Evolutionary conservation across 2,113 vertebrate genomes (phyloP), one percentile per base, ranked within the genome.

Genomic region (Lipophrys pholis): DNA sequence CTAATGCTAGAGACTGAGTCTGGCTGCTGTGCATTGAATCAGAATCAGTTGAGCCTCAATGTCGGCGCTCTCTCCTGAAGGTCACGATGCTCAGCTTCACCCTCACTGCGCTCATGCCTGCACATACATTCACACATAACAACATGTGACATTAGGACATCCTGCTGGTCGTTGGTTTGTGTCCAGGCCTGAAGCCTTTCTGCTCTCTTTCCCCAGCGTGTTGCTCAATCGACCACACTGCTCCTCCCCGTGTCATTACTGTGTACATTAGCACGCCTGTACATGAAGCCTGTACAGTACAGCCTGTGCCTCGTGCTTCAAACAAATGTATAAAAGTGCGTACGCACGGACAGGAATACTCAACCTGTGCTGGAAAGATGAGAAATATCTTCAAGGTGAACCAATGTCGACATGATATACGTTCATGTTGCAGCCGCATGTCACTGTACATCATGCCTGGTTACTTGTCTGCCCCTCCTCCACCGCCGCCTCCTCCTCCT

Each of bases 381-480:
- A 21, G n/a, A 45, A 56, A 41, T 40, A 52, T 5, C 30, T 51
- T 58, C 7, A 71, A 48, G 46, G 48, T 55, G 43, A 69, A 51
- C 10, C 52, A 6, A 56, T 50, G 16, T 45, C 54, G 16, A 48
- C 7, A 30, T 50, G 10, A 35, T 42, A 36, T 36, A 43, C 7
- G 8, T 63, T 74, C 21, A 41, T 61, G 49, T 58, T 49, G 58
- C n/a, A 55, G 62, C 50, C 14, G 51, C 30, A 56, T 35, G 43
- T 73, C 40, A 66, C 43, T 79, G 10, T 69, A 73, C 54, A 71
- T 67, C 56, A 53, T 15, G 64, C 49, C 39, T 8, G 42, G 42
- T 83, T 49, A 72, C 81, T 72, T 79, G 76, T 42, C 71, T 17
- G 30, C 73, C 60, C 82, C 80, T 85, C 79, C 81, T 78, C 81